Percentiles rank a stretch among this genome's conserved stretches.
Evolutionary conservation across 2,797 vertebrate species (phyloP).

Genomic region (Antennarius maculatus): DNA sequence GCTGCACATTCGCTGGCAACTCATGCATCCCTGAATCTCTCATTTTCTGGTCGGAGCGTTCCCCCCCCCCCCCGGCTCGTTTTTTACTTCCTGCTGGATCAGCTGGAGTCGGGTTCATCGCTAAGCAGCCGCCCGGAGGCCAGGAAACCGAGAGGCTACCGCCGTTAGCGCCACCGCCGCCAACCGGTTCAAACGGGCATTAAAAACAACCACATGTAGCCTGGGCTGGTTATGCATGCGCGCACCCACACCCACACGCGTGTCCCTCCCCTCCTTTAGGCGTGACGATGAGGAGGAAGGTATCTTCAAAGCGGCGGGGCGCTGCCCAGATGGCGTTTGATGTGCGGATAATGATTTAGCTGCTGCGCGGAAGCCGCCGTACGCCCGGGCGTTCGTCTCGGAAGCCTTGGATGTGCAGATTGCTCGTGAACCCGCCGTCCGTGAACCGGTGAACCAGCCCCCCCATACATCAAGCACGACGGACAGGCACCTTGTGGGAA

Average conservation of each 20-base stretch:
- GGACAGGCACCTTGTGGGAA: slow-evolving; percentile 24
- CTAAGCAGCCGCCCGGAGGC: slow-evolving; percentile 64
- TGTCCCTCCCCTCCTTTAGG: slow-evolving; percentile 64
- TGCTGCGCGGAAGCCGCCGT: slow-evolving; percentile 48
- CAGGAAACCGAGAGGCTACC: slow-evolving; percentile 39
- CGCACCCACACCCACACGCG: slow-evolving; percentile 24
- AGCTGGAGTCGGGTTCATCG: slow-evolving; percentile 60
- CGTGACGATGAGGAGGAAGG: slow-evolving; percentile 65
- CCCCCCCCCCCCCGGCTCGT: background rate
- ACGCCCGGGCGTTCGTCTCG: slow-evolving; percentile 23
- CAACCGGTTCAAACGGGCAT: slow-evolving; percentile 55
- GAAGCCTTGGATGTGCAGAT: slow-evolving; percentile 44
- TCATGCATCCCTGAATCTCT: slow-evolving; percentile 72
- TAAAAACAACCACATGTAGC: slow-evolving; percentile 45
- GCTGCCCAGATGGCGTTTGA: slow-evolving; percentile 75
- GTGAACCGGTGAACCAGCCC: slow-evolving; percentile 6
- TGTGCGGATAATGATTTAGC: slow-evolving; percentile 81
- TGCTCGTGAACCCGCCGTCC: slow-evolving; percentile 30
- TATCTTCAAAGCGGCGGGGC: slow-evolving; percentile 75
- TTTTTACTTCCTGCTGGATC: slow-evolving; percentile 56
- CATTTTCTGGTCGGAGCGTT: slow-evolving; percentile 69
- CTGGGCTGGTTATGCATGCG: slow-evolving; percentile 30
- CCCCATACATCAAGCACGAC: slow-evolving; percentile 33
- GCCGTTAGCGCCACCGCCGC: slow-evolving; percentile 39
- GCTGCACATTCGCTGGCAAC: slow-evolving; percentile 75